phyloP scores from a whole-genome alignment of 2,113 vertebrate species.

The Microcebus murinus region DNA sequence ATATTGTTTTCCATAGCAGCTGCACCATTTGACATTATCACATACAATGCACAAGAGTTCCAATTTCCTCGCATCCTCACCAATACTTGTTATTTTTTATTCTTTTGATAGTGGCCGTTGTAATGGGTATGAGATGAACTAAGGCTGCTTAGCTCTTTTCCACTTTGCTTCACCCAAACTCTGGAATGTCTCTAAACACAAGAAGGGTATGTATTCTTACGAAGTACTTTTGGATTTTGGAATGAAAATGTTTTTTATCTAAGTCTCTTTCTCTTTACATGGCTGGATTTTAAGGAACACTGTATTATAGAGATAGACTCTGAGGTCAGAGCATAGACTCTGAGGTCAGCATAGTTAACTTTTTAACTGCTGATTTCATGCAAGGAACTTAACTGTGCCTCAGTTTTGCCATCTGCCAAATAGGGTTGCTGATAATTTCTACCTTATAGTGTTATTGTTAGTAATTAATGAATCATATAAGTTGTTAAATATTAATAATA shows the following conservation, averaged over 20 bases:
- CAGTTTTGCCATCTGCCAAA: background rate
- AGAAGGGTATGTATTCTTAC: background rate
- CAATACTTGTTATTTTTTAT: background rate
- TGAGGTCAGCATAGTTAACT: background rate
- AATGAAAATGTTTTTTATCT: background rate
- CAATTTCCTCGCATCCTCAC: background rate
- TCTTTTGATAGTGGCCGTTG: background rate
- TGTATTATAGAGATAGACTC: too few relatives aligned
- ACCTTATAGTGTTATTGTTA: background rate
- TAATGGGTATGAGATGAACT: background rate
- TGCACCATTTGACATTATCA: background rate
- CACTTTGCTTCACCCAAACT: background rate
- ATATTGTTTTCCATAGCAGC: background rate
- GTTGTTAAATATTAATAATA: background rate
- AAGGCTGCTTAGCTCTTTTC: background rate
- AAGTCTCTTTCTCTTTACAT: background rate
- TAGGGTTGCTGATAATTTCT: background rate
- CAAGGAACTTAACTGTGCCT: background rate
- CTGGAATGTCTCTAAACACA: background rate
- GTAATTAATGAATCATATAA: background rate
- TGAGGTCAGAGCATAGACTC: background rate
- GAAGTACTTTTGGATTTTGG: background rate
- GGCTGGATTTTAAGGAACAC: background rate
- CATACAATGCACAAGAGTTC: background rate
- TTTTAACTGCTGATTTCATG: background rate